Conservation (phyloP, 30 jellyfish, hydroid and myxozoan species). For the Clytia hemisphaerica region DNA sequence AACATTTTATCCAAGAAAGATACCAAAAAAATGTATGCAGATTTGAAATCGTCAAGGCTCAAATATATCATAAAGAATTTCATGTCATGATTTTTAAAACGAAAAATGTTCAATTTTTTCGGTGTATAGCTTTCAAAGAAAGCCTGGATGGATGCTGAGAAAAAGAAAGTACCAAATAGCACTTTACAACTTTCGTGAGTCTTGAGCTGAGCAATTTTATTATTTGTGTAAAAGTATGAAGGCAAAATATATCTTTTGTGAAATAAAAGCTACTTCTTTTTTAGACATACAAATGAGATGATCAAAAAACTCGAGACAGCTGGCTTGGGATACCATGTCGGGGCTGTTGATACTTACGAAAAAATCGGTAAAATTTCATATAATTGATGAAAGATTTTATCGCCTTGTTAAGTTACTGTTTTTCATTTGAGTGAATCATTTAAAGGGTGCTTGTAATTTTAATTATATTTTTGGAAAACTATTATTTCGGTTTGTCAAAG, state of each 20-base stretch:
- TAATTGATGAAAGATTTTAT: background rate
- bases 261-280: no score
- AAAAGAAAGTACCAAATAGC: background rate
- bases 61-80: no score
- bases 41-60: no score
- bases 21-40: no score
- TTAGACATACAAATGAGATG: slow-evolving; percentile 50
- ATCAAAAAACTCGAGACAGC: slow-evolving; percentile 44
- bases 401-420: background rate
- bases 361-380: slow-evolving; percentile 29
- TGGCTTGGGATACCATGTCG: slow-evolving; percentile 59
- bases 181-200: background rate
- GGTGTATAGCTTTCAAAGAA: no score
- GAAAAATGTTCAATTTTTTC: no score
- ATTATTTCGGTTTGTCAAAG: background rate
- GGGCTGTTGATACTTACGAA: slow-evolving; percentile 38
- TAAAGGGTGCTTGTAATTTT: background rate
- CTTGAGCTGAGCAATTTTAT: no score
- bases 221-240: no score
- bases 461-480: background rate
- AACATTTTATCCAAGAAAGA: no score
- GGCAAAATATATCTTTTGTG: background rate
- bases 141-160: no score
- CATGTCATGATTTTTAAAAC: no score
- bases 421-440: background rate